These are phyloP conservation scores for Holothuria glaberrima DNA, from an alignment of 35 echinoderm and acorn worm species.

Conservation along the genomic window DNA sequence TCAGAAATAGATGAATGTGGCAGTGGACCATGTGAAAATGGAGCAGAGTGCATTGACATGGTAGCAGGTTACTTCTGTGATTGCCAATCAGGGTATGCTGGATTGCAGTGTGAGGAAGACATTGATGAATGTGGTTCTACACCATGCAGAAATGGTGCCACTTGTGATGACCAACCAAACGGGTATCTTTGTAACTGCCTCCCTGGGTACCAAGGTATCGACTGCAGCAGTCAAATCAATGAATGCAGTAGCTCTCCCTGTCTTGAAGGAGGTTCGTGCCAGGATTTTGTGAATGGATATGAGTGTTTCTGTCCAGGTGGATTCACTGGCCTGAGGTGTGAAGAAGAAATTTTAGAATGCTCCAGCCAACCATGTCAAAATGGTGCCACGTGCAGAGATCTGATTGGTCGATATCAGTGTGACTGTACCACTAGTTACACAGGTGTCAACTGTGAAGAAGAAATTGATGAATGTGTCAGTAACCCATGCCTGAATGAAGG, in stretches of 20 bases:
- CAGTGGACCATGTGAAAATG: conserved; percentile 68
- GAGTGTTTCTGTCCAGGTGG: conserved; percentile 50
- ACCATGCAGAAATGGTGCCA: conserved; percentile 56
- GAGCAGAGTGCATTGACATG: conserved; percentile 58
- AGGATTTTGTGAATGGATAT: conserved; percentile 48
- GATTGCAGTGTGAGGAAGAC: conserved; percentile 51
- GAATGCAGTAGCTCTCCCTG: conserved; percentile 75
- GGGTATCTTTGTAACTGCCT: conserved; percentile 50
- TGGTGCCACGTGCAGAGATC: conserved; percentile 45
- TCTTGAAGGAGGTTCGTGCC: conserved; percentile 47
- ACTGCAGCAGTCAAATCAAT: conserved; percentile 58
- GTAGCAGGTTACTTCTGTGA: conserved; percentile 53
- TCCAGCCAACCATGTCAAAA: conserved; percentile 68
- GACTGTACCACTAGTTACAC: conserved; percentile 62
- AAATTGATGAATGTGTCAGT: conserved; percentile 78
- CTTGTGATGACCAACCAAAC: conserved; percentile 28
- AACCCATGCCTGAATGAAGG: conserved; percentile 78
- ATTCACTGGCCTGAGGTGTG: conserved; percentile 53
- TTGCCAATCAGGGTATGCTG: conserved; percentile 66
- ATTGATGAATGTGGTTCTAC: conserved; percentile 53
- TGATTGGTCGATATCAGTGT: conserved; percentile 65
- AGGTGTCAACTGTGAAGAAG: conserved; percentile 75
- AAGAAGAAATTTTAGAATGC: conserved; percentile 59
- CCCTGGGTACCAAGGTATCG: conserved; percentile 24
- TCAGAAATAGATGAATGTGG: conserved; percentile 67